These are phyloP conservation scores for Synergus itoensis DNA, from an alignment of 2,888 invertebrate genomes.

Conservation along the genomic window DNA sequence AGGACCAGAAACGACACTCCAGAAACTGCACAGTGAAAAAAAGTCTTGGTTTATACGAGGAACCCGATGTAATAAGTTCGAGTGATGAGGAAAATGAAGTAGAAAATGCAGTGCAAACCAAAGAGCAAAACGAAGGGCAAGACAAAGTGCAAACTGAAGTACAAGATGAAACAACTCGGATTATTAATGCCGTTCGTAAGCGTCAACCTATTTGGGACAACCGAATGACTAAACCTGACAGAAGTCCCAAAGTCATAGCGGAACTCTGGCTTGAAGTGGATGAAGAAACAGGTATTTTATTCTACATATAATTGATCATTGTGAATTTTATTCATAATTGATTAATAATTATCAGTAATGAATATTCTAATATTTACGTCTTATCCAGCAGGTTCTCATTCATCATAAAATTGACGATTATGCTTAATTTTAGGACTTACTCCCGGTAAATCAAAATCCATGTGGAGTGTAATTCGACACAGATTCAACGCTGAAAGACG, in stretches of 20 bases:
- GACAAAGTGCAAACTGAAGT: neutral
- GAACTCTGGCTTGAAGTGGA: constrained; percentile 13
- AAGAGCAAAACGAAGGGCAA: neutral
- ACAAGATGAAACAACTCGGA: neutral
- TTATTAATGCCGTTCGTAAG: constrained; percentile 17
- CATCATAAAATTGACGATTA: neutral
- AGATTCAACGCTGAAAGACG: constrained; percentile 9
- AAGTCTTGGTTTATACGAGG: constrained; percentile 16
- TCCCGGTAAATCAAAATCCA: neutral
- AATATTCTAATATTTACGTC: neutral
- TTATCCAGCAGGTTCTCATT: neutral
- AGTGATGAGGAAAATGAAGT: constrained; percentile 4
- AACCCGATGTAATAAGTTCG: constrained; percentile 19
- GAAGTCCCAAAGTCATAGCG: neutral
- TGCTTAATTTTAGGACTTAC: neutral
- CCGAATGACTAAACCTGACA: neutral
- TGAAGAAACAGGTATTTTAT: constrained; percentile 25
- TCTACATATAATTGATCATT: neutral
- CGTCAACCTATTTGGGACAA: constrained; percentile 17
- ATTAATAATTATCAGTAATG: neutral
- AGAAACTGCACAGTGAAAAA: constrained; percentile 23
- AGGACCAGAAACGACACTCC: constrained; percentile 28
- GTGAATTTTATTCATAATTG: neutral
- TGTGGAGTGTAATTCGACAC: neutral
- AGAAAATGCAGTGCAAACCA: neutral